phyloP scores from a whole-genome alignment of 30 jellyfish, hydroid and myxozoan species.

The Pelagia noctiluca region DNA sequence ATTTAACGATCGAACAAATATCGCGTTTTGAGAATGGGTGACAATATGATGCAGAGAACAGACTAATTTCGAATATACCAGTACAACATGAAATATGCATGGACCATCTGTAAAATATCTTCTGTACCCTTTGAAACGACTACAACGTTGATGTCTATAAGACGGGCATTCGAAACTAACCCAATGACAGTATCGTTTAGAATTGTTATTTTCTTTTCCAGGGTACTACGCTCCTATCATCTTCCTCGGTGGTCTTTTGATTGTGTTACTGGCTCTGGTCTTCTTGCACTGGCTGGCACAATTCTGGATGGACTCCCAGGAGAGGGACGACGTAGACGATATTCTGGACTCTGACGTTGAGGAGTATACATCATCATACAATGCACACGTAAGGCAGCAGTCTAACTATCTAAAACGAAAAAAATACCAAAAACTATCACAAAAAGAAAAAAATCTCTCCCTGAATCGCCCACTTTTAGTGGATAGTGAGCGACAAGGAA shows the following conservation, averaged over 20 bases:
- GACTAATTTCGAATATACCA: too few relatives aligned
- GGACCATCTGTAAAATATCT: too few relatives aligned
- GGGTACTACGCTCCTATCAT: constrained; percentile 73
- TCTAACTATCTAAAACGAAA: constrained; percentile 5
- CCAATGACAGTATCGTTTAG: not conserved
- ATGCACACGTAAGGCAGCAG: not conserved
- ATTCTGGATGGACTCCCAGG: constrained; percentile 61
- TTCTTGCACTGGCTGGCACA: constrained; percentile 70
- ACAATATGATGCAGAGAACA: too few relatives aligned
- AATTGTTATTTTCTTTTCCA: not conserved
- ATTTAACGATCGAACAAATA: too few relatives aligned
- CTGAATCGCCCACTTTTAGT: too few relatives aligned
- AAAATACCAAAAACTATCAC: not conserved
- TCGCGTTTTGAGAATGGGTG: too few relatives aligned
- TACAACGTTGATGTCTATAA: too few relatives aligned
- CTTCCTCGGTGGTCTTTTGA: constrained; percentile 62
- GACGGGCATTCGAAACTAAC: too few relatives aligned
- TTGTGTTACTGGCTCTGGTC: constrained; percentile 27
- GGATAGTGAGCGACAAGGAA: not conserved
- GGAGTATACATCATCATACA: constrained; percentile 37
- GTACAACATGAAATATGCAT: too few relatives aligned
- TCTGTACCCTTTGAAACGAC: too few relatives aligned
- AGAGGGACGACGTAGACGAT: constrained; percentile 42
- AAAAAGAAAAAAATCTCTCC: too few relatives aligned
- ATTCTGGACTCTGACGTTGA: constrained; percentile 47